Conservation (phyloP, 2,797 vertebrate genomes). For the Eospalax fontanierii region DNA sequence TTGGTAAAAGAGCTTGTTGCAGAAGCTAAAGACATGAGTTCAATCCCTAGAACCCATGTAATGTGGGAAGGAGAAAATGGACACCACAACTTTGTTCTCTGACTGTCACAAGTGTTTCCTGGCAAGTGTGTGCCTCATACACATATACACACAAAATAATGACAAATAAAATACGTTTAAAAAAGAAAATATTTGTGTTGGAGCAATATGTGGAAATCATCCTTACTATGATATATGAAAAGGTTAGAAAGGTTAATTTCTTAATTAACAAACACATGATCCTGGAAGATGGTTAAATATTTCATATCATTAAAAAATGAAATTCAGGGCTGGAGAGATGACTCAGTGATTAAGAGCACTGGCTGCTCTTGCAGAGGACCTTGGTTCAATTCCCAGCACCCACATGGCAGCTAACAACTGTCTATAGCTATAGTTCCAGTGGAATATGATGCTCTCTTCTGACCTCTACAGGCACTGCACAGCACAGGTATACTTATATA, state of each 20-base stretch:
- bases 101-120: background rate
- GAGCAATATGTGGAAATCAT: background rate
- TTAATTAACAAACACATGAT: background rate
- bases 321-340: too few relatives aligned
- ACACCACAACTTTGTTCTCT: background rate
- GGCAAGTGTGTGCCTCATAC: background rate
- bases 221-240: background rate
- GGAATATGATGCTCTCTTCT: too few relatives aligned
- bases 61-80: background rate
- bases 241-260: background rate
- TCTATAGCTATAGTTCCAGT: too few relatives aligned
- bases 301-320: conserved; percentile 47
- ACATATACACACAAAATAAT: background rate
- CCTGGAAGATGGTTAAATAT: background rate
- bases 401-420: too few relatives aligned
- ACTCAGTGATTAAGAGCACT: too few relatives aligned
- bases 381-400: too few relatives aligned
- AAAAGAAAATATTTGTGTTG: background rate
- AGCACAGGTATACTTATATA: too few relatives aligned
- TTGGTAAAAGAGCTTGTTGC: background rate
- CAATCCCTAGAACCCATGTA: background rate
- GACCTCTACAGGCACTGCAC: too few relatives aligned
- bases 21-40: background rate
- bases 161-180: background rate
- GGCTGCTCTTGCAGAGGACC: too few relatives aligned